Conservation (phyloP, 2,113 vertebrate species). For the Odontesthes bonariensis region DNA sequence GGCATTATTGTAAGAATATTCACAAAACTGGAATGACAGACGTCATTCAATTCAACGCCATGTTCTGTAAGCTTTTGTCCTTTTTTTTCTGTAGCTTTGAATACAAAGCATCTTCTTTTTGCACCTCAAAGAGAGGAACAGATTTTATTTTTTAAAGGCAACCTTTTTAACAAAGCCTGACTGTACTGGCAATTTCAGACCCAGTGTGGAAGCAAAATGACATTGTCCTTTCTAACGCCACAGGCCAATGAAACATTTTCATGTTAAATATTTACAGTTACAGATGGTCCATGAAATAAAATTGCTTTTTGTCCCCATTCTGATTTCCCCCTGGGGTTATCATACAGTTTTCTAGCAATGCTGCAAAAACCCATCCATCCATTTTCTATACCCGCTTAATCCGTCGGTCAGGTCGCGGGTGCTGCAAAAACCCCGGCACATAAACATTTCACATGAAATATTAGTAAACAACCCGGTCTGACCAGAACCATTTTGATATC, state of each 20-base stretch:
- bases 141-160: neutral
- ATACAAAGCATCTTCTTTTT: neutral
- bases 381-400: no score
- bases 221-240: no score
- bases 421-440: neutral
- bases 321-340: neutral
- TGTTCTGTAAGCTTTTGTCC: neutral
- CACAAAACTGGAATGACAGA: neutral
- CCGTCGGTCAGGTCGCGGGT: no score
- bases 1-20: neutral
- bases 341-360: neutral
- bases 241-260: neutral
- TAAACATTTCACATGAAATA: neutral
- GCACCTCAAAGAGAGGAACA: neutral
- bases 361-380: no score
- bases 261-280: slow-evolving; percentile 1
- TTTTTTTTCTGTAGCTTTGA: neutral
- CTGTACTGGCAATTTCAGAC: neutral
- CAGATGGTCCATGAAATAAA: neutral
- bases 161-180: neutral
- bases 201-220: neutral
- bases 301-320: neutral
- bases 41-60: neutral
- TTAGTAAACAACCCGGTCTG: neutral
- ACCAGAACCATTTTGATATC: no score